phyloP scores from a whole-genome alignment of 2,888 invertebrate species.

The Amphipoea oculea region DNA sequence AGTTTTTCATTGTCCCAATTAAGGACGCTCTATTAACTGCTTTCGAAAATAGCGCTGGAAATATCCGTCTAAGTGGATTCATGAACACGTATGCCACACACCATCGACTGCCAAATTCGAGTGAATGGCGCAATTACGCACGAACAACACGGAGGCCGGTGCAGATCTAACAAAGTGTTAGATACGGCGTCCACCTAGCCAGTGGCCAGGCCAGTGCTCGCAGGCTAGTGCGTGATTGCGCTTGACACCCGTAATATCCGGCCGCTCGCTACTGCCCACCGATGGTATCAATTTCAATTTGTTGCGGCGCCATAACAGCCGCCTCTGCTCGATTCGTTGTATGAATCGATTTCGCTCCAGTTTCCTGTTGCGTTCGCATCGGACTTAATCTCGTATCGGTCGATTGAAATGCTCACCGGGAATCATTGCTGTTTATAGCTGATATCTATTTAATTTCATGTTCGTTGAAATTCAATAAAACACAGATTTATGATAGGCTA shows the following conservation, averaged over 20 bases:
- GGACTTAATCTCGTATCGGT: constrained; percentile 85
- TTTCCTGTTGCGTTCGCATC: constrained; percentile 87
- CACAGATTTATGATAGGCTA: constrained; percentile 70
- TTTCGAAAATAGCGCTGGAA: constrained; percentile 48
- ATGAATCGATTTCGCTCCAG: constrained; percentile 88
- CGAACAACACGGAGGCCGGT: constrained; percentile 57
- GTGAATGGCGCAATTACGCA: constrained; percentile 65
- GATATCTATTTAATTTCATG: constrained; percentile 78
- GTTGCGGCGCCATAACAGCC: constrained; percentile 87
- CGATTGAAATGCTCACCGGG: constrained; percentile 82
- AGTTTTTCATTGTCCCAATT: constrained; percentile 38
- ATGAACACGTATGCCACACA: constrained; percentile 56
- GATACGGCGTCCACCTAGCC: constrained; percentile 71
- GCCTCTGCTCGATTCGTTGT: constrained; percentile 86
- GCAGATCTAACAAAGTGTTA: constrained; percentile 76
- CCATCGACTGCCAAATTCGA: constrained; percentile 57
- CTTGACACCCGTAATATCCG: constrained; percentile 90
- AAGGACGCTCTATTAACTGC: constrained; percentile 46
- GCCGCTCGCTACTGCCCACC: constrained; percentile 83
- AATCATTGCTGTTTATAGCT: constrained; percentile 77
- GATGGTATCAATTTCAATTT: constrained; percentile 91
- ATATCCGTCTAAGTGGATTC: constrained; percentile 61
- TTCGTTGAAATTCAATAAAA: constrained; percentile 76
- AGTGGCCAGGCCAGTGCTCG: constrained; percentile 62
- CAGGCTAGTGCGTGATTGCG: constrained; percentile 86